Evolutionary conservation across 1,140 invertebrate genomes (phyloP).

Genomic region (Anoplolepis gracilipes): DNA sequence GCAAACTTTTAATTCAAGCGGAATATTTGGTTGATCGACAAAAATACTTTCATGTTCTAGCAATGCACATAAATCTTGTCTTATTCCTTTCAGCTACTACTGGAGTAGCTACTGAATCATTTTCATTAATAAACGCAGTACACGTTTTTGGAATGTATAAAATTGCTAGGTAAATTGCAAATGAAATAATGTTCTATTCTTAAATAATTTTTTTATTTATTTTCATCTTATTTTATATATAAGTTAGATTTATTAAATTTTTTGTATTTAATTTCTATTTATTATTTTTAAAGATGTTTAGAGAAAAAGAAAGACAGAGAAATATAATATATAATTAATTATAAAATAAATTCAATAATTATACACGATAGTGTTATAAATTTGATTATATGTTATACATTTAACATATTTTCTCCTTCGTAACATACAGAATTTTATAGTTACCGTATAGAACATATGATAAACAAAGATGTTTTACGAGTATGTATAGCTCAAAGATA

Average conservation of each 20-base stretch:
- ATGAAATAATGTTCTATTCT: not conserved
- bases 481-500: not conserved
- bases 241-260: not conserved
- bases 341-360: not conserved
- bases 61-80: slow-evolving; percentile 52
- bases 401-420: not conserved
- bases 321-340: not conserved
- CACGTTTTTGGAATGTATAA: slow-evolving; percentile 35
- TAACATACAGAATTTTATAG: slow-evolving; percentile 33
- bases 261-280: not conserved
- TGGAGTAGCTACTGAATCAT: slow-evolving; percentile 62
- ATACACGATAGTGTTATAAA: not conserved
- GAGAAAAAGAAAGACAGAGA: no score
- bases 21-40: slow-evolving; percentile 39
- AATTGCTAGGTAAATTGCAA: slow-evolving; percentile 32
- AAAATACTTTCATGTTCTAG: slow-evolving; percentile 62
- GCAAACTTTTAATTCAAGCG: not conserved
- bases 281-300: slow-evolving; percentile 9
- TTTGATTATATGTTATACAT: not conserved
- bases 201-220: not conserved
- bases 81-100: slow-evolving; percentile 33
- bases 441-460: slow-evolving; percentile 31
- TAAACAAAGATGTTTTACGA: not conserved
- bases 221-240: not conserved
- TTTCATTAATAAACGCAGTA: not conserved